These are phyloP conservation scores for Opisthograptis luteolata DNA, from an alignment of 2,888 invertebrate species.

Conservation along the genomic window DNA sequence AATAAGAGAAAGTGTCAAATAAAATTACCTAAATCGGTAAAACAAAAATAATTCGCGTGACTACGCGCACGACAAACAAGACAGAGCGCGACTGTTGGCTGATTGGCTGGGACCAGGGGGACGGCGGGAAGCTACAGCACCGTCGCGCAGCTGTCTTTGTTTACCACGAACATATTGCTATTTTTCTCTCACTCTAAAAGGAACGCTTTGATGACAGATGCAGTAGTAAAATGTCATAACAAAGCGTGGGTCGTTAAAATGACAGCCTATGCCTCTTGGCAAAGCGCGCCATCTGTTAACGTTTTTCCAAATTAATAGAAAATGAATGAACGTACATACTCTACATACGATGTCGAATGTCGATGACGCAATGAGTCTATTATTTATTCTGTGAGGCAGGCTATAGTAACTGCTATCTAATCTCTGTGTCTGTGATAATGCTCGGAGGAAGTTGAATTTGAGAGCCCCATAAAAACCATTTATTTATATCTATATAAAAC, in stretches of 20 bases:
- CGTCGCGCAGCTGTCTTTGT: slow-evolving; percentile 68
- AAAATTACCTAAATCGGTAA: slow-evolving; percentile 41
- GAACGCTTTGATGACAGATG: slow-evolving; percentile 70
- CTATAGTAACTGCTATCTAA: too few relatives aligned
- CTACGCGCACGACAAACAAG: slow-evolving; percentile 71
- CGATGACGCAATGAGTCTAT: too few relatives aligned
- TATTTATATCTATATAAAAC: too few relatives aligned
- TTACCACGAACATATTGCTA: slow-evolving; percentile 40
- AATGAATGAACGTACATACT: slow-evolving; percentile 35
- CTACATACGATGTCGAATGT: too few relatives aligned
- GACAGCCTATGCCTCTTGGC: slow-evolving; percentile 38
- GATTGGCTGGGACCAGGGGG: too few relatives aligned
- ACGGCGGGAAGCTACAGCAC: slow-evolving; percentile 79
- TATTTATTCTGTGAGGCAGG: too few relatives aligned
- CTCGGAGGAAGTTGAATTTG: too few relatives aligned
- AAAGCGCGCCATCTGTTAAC: slow-evolving; percentile 57
- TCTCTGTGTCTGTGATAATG: too few relatives aligned
- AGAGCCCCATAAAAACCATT: too few relatives aligned
- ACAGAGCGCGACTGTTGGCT: slow-evolving; percentile 75
- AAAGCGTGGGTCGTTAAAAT: slow-evolving; percentile 70
- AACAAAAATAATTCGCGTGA: slow-evolving; percentile 59
- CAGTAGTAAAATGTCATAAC: slow-evolving; percentile 74
- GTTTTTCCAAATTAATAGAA: slow-evolving; percentile 30
- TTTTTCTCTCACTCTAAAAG: slow-evolving; percentile 53
- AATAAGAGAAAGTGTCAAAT: slow-evolving; percentile 32